Base-by-base conservation (phyloP, 2,797 vertebrate genomes). In the Schizopygopsis pylzovi region DNA sequence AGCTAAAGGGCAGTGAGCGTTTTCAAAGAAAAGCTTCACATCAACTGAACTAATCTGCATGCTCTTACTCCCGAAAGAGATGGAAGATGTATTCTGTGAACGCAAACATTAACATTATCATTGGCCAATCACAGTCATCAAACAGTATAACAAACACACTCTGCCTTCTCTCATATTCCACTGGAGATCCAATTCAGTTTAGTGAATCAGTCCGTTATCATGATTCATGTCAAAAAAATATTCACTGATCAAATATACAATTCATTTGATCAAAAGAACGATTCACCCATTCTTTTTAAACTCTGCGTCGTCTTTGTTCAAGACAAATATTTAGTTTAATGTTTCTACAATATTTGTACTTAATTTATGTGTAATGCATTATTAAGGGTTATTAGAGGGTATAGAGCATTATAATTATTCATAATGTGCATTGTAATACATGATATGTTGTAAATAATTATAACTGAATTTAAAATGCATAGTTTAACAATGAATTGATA, bases 1-100 rank as follows among this genome's bases (percentile, higher is more conserved):
- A 81, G 22, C 4, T 2, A 70, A 52, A n/a, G 41, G 25, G 20
- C 33, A 20, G n/a, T 4, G 11, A 61, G 25, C 16, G 11, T 73
- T 47, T 82, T 63, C 18, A 73, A 33, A 82, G 52, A 59, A 83
- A 73, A 83, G 7, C 41, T 39, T 25, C 12, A 12, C 20, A 49
- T 73, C 37, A 56, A 5, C 49, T 56, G 37, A 82, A 59, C 1
- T 75, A 3, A 63, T 49, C 54, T 37, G 41, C 37, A 59, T 41
- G 22, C 47, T 25, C 47, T 47, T 61, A 43, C 0, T 4, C 11
- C 13, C 2, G 22, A 79, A 41, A 63, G 12, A 68, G 28, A 15
- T 63, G 56, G 56, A 63, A 45, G 22, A 56, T 0, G 8, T 10
- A 39, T 56, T 54, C 67, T 43, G 22, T 6, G 4, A 71, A 56